phyloP scores from a whole-genome alignment of 2,113 vertebrate species.

The Bucco capensis region DNA sequence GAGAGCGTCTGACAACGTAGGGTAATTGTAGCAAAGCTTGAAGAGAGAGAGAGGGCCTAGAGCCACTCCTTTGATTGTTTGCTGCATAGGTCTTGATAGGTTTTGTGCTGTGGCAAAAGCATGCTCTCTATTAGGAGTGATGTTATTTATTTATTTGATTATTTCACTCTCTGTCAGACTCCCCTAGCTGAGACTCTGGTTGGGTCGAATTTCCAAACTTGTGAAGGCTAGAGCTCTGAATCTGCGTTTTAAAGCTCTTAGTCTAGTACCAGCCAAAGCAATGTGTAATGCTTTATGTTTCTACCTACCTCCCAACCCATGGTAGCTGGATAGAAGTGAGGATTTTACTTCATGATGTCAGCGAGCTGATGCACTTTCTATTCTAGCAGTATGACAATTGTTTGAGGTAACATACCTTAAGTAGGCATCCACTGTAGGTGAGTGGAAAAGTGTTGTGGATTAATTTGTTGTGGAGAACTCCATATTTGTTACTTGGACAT shows the following conservation, averaged over 20 bases:
- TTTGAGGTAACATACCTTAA: background rate
- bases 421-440: background rate
- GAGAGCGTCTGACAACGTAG: background rate
- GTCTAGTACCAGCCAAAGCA: background rate
- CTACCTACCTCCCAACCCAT: background rate
- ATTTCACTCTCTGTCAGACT: conserved; percentile 42
- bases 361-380: background rate
- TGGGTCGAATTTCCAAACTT: background rate
- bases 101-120: background rate
- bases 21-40: background rate
- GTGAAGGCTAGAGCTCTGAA: background rate
- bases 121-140: background rate
- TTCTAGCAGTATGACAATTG: background rate
- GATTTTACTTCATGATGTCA: background rate
- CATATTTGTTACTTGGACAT: background rate
- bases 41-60: background rate
- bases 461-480: background rate
- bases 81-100: background rate
- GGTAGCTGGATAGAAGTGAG: background rate
- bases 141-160: background rate
- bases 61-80: background rate
- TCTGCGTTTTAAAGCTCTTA: background rate
- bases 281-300: fast-evolving
- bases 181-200: conserved; percentile 67
- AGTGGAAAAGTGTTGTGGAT: background rate